These are phyloP conservation scores for Pristionchus fissidentatus DNA, from an alignment of 2,888 invertebrate species.

Conservation along the genomic window DNA sequence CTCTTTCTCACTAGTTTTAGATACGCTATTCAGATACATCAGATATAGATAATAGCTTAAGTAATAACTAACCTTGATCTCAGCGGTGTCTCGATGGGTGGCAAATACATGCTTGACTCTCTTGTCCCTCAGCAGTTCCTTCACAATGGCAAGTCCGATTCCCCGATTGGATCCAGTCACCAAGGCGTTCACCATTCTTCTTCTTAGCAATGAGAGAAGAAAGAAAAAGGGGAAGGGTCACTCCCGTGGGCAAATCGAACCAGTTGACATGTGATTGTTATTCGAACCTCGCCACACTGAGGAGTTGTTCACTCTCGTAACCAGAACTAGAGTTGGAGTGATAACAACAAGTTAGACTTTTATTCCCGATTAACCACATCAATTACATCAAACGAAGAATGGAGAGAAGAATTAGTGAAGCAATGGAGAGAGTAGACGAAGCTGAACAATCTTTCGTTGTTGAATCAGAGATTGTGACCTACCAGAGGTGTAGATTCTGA, in stretches of 20 bases:
- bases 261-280: neutral
- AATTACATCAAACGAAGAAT: neutral
- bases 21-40: too few species aligned
- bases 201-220: neutral
- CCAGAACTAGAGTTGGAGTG: neutral
- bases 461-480: neutral
- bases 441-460: neutral
- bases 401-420: neutral
- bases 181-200: constrained; percentile 27
- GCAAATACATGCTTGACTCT: constrained; percentile 33
- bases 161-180: constrained; percentile 39
- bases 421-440: neutral
- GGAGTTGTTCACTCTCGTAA: neutral
- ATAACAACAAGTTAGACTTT: neutral
- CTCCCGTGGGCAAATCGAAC: neutral
- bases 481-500: constrained; percentile 21
- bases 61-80: constrained; percentile 7
- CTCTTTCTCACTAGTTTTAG: too few species aligned
- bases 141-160: constrained; percentile 6
- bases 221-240: neutral
- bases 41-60: too few species aligned
- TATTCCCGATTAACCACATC: neutral
- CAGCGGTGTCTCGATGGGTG: constrained; percentile 26
- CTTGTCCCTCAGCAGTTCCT: constrained; percentile 33
- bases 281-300: too few species aligned